phyloP scores from a whole-genome alignment of 2,888 invertebrate genomes.

The Phania funesta region DNA sequence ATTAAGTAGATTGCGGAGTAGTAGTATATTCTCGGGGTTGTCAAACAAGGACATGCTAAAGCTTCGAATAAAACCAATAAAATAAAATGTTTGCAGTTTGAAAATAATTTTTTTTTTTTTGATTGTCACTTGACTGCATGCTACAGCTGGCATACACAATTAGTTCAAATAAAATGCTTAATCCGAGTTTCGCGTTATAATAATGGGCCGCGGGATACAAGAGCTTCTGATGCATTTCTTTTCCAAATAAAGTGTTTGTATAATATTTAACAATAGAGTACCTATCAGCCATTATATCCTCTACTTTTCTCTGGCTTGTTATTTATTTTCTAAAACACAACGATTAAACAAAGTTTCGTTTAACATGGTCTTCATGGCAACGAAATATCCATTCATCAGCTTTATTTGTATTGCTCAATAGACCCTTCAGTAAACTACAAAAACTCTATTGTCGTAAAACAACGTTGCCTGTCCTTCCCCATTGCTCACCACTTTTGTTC shows the following conservation, averaged over 20 bases:
- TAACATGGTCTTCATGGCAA: slow-evolving; percentile 30
- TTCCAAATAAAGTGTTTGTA: too few relatives aligned
- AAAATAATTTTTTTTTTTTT: not conserved
- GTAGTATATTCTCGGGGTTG: slow-evolving; percentile 74
- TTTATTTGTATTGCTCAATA: slow-evolving; percentile 12
- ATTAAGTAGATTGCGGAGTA: slow-evolving; percentile 74
- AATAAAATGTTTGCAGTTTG: not conserved
- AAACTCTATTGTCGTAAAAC: not conserved
- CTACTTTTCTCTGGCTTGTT: not conserved
- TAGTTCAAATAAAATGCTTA: too few relatives aligned
- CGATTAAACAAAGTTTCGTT: slow-evolving; percentile 46
- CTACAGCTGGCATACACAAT: slow-evolving; percentile 6
- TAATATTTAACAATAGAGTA: not conserved
- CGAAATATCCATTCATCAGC: not conserved
- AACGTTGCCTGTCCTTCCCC: not conserved
- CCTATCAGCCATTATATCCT: not conserved
- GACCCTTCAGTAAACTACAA: slow-evolving; percentile 5
- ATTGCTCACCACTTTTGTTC: not conserved
- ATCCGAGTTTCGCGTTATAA: too few relatives aligned
- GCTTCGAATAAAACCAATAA: not conserved
- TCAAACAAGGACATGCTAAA: slow-evolving; percentile 77
- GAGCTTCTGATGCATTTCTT: too few relatives aligned
- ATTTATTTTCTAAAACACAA: not conserved
- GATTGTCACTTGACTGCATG: not conserved
- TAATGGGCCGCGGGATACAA: too few relatives aligned